Base-by-base conservation (phyloP, 2,888 invertebrate species). In the Calameuta pallipes region DNA sequence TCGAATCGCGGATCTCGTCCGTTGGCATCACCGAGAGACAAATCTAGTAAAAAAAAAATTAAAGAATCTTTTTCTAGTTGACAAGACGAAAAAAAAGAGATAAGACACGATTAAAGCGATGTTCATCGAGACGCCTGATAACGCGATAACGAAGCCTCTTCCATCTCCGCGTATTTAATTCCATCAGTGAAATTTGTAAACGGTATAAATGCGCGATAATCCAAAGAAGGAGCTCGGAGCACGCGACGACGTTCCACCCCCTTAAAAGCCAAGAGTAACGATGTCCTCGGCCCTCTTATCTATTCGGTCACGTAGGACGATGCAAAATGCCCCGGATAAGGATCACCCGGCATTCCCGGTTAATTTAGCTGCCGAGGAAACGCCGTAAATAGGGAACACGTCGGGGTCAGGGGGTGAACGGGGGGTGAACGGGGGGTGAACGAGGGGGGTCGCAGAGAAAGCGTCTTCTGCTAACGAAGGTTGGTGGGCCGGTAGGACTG, bases 221-320 rank as follows among this genome's bases (percentile, higher is more conserved):
- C 86, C 41, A 41, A 15, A 41, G 41, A 41, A 15, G 41, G 41
- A 41, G 41, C 41, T 86, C 79, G 84, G 84, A 79, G 90, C 90
- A 89, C 90, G 90, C 88, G 88, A 88, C 87, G 88, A 88, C 87
- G 86, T 87, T 88, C 87, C 87, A 89, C 89, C 88, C 87, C 85
- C 83, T 84, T 79, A 81, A 83, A 84, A 83, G 83, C 86, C 81
- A 85, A 89, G 89, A 90, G 89, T 90, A 90, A 90, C 90, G 90
- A 90, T 88, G 87, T 88, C 87, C 87, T 87, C 86, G 88, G 84
- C 85, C 85, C 73, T 86, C 90, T 90, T 91, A 90, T 90, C 91
- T 90, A 84, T 82, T 84, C 82, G 85, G 88, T 89, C 89, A 87
- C 87, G 89, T 87, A 89, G 83, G 79, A 82, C 82, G 82, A 81